These are phyloP conservation scores for Carassius auratus DNA, from an alignment of 2,113 vertebrate species.

Conservation along the genomic window DNA sequence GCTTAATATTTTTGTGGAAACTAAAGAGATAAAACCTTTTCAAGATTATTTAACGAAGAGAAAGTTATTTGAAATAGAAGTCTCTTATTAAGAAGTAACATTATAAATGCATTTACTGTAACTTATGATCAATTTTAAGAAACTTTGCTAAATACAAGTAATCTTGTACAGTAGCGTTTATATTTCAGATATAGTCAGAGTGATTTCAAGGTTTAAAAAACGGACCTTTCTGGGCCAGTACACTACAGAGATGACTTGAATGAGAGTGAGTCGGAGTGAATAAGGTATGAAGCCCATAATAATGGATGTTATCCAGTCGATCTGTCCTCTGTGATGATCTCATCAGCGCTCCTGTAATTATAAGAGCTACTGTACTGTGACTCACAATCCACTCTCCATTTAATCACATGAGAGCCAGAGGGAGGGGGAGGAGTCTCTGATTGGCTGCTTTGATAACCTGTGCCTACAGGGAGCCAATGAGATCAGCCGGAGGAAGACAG, in stretches of 20 bases:
- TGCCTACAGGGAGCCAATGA: constrained; percentile 28
- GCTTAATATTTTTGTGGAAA: no score
- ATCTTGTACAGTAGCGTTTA: no score
- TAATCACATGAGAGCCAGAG: constrained; percentile 52
- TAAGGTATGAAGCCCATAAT: constrained; percentile 21
- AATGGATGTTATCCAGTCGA: constrained; percentile 36
- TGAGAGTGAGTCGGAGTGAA: background rate
- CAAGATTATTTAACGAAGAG: no score
- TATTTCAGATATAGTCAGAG: background rate
- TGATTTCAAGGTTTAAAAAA: background rate
- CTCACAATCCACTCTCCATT: constrained; percentile 42
- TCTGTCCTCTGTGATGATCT: constrained; percentile 28
- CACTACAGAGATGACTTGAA: background rate
- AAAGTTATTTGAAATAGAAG: no score
- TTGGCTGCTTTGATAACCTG: constrained; percentile 50
- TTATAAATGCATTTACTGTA: no score
- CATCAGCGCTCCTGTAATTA: constrained; percentile 48
- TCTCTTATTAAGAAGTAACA: no score
- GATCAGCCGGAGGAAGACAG: background rate
- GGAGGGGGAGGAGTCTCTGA: constrained; percentile 26
- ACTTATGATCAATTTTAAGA: no score
- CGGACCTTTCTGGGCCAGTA: background rate
- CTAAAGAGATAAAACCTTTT: no score
- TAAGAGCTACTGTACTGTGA: constrained; percentile 49
- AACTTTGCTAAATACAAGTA: no score